A percentile compares a stretch with the other conserved stretches of the same genome.
Conservation (phyloP, 2,888 invertebrate genomes). For the Diplazon laetatorius region DNA sequence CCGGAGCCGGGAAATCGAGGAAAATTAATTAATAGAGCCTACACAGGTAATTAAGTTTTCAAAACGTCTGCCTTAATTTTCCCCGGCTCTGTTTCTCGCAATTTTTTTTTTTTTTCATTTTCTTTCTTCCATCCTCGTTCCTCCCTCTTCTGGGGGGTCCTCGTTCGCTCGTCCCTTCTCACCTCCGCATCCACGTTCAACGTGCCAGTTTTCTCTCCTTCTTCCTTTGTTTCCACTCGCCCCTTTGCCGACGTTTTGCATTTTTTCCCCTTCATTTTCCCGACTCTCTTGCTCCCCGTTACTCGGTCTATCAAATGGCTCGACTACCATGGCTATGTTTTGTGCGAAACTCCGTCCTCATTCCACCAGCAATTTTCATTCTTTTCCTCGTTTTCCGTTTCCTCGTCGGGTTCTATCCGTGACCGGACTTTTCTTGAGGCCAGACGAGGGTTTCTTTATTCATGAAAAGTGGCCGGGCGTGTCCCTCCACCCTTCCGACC, state of each 20-base stretch:
- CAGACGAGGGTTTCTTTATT: constrained; percentile 61
- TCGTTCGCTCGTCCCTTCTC: constrained; percentile 55
- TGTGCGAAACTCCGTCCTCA: constrained; percentile 36
- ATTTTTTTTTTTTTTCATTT: constrained; percentile 65
- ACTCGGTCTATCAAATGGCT: constrained; percentile 34
- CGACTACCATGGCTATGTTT: constrained; percentile 42
- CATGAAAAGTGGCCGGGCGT: constrained; percentile 56
- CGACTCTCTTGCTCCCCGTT: constrained; percentile 17
- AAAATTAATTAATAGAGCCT: constrained; percentile 82
- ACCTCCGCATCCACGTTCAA: constrained; percentile 56
- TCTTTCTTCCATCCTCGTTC: constrained; percentile 61
- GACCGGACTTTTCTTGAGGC: constrained; percentile 50
- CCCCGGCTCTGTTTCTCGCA: constrained; percentile 70
- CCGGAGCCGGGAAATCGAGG: constrained; percentile 78
- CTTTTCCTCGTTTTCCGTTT: constrained; percentile 48
- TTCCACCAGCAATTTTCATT: constrained; percentile 37
- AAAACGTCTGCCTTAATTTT: constrained; percentile 74
- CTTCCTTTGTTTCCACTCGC: constrained; percentile 23
- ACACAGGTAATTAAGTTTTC: constrained; percentile 82
- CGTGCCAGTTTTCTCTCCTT: constrained; percentile 40
- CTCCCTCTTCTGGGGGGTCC: too few relatives aligned
- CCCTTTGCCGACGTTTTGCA: constrained; percentile 19
- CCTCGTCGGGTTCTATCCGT: constrained; percentile 22
- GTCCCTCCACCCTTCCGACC: too few relatives aligned
- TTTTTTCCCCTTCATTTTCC: neutral